These are phyloP conservation scores for Cranoglanis bouderius DNA, from an alignment of 2,113 vertebrate species.

Conservation along the genomic window DNA sequence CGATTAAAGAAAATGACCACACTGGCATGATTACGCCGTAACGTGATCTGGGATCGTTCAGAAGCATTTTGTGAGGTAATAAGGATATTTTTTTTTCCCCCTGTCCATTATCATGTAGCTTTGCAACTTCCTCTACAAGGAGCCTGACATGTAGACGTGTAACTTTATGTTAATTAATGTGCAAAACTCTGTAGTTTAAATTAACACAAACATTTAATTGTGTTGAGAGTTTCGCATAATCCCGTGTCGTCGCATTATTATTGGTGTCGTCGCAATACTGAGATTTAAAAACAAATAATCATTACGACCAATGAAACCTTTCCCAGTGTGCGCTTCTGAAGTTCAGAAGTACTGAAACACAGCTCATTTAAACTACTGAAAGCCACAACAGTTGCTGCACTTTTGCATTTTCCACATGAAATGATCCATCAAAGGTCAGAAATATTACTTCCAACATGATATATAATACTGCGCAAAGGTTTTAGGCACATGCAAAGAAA, in stretches of 20 bases:
- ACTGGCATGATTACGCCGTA: background rate
- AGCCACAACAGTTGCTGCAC: background rate
- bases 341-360: background rate
- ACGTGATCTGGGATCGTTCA: no score
- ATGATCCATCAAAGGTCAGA: background rate
- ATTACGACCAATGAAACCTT: no score
- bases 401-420: background rate
- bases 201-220: background rate
- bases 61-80: background rate
- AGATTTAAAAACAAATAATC: no score
- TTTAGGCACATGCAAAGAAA: no score
- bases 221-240: no score
- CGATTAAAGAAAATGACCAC: background rate
- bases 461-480: no score
- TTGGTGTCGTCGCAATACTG: no score
- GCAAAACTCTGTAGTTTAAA: background rate
- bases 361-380: background rate
- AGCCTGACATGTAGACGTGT: no score
- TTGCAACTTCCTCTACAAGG: background rate
- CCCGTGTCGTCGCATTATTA: no score
- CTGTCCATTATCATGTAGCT: background rate
- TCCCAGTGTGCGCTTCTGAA: no score
- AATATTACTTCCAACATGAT: background rate
- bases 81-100: background rate
- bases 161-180: background rate